These are phyloP conservation scores for Orthosia gothica DNA, from an alignment of 2,888 invertebrate species.

Conservation along the genomic window DNA sequence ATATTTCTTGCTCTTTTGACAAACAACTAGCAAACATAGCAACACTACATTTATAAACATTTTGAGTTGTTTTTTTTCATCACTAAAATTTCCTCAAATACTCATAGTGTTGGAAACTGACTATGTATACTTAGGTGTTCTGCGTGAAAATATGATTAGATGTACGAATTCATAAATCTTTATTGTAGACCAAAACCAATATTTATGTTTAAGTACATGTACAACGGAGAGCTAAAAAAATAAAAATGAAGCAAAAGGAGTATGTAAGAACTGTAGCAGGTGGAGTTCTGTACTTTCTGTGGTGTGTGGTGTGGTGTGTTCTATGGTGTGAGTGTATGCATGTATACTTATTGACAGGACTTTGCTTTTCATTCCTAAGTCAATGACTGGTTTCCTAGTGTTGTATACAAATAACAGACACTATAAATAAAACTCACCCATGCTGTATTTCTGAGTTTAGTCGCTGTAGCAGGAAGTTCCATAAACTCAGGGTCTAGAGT, in stretches of 20 bases:
- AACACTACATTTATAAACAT: conserved; percentile 2
- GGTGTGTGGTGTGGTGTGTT: no score
- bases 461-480: conserved; percentile 97
- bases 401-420: neutral
- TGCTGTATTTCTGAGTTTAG: conserved; percentile 95
- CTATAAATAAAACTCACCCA: conserved; percentile 92
- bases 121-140: neutral
- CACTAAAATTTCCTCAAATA: neutral
- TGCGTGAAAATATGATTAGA: no score
- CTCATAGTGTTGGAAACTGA: neutral
- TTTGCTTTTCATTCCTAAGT: neutral
- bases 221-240: no score
- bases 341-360: neutral
- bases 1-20: conserved; percentile 6
- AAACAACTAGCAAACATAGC: neutral
- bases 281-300: no score
- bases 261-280: no score
- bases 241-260: no score
- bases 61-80: neutral
- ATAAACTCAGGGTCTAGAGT: conserved; percentile 97
- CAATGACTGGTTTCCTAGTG: neutral
- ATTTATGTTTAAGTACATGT: no score
- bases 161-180: no score
- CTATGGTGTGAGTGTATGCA: no score
- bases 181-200: no score